Conservation (phyloP, 1,140 invertebrate species). For the Caenorhabditis latens region DNA sequence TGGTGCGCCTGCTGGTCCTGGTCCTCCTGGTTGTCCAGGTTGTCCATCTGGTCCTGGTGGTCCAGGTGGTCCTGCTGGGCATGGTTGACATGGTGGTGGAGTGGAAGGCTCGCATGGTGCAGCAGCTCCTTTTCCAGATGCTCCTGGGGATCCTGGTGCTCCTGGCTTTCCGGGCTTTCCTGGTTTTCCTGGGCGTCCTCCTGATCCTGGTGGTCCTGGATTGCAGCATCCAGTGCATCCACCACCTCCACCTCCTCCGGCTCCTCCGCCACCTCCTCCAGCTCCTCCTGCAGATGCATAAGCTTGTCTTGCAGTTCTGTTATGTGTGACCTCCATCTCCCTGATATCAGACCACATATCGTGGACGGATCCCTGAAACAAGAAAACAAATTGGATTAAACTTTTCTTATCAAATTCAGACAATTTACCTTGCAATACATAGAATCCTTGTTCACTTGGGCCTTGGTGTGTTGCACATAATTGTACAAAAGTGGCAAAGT, state of each 20-base stretch:
- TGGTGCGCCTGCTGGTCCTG: slow-evolving; percentile 60
- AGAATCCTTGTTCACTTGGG: neutral
- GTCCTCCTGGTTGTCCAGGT: slow-evolving; percentile 62
- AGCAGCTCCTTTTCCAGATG: slow-evolving; percentile 49
- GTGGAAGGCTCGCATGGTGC: slow-evolving; percentile 70
- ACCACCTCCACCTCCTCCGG: slow-evolving; percentile 59
- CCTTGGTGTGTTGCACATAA: slow-evolving; percentile 36
- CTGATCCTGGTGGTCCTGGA: slow-evolving; percentile 67
- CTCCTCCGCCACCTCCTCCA: slow-evolving; percentile 65
- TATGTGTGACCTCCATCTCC: slow-evolving; percentile 69
- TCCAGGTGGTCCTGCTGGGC: slow-evolving; percentile 66
- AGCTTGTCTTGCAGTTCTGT: slow-evolving; percentile 67
- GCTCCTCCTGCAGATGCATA: slow-evolving; percentile 58
- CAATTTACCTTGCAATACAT: slow-evolving; percentile 26
- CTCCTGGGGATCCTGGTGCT: slow-evolving; percentile 69
- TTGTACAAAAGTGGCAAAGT: slow-evolving; percentile 27
- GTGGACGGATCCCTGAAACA: slow-evolving; percentile 70
- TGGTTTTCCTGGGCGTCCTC: slow-evolving; percentile 68
- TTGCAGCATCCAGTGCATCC: slow-evolving; percentile 64
- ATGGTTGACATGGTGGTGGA: slow-evolving; percentile 71
- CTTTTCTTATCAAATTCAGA: neutral
- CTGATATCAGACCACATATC: slow-evolving; percentile 77
- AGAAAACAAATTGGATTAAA: neutral
- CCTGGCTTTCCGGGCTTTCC: slow-evolving; percentile 73
- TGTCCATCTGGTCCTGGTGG: slow-evolving; percentile 62